Evolutionary conservation across 35 echinoderm and acorn worm species (phyloP).

Genomic region (Stichopus chloronotus): DNA sequence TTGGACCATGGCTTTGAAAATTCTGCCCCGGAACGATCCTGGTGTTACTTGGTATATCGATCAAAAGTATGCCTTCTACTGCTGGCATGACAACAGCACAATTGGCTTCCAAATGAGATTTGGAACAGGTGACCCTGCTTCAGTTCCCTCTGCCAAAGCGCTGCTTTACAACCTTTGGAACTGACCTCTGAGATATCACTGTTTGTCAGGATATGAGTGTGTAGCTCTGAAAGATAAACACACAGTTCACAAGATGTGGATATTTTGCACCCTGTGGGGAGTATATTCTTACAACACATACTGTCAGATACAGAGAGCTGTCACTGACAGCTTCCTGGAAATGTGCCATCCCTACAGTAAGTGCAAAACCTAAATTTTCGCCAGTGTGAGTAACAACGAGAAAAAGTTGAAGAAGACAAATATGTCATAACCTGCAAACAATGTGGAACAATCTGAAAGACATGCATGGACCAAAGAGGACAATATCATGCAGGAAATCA

Average conservation of each 20-base stretch:
- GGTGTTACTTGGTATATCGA: conserved; percentile 21
- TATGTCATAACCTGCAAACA: too few species aligned
- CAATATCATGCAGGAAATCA: too few species aligned
- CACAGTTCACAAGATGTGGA: neutral
- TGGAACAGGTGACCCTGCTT: neutral
- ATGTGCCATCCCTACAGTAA: neutral
- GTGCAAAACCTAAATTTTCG: too few species aligned
- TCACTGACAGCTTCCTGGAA: conserved; percentile 27
- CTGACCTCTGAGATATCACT: neutral
- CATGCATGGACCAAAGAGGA: too few species aligned
- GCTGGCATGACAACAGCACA: conserved; percentile 29
- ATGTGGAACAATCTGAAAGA: too few species aligned
- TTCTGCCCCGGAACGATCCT: neutral
- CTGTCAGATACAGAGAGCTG: neutral
- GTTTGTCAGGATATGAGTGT: conserved; percentile 32
- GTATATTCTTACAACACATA: neutral
- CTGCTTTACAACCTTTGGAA: conserved; percentile 28
- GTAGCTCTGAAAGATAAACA: conserved; percentile 30
- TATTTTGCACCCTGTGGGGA: neutral
- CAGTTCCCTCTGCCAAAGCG: neutral
- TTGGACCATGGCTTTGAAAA: conserved; percentile 26
- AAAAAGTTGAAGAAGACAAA: too few species aligned
- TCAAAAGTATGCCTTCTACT: neutral
- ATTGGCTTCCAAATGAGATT: neutral
- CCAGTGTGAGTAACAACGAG: too few species aligned